Evolutionary conservation across 1,140 invertebrate species (phyloP), one percentile per base, ranked within the genome.

Genomic region (Brachionus sp.): DNA sequence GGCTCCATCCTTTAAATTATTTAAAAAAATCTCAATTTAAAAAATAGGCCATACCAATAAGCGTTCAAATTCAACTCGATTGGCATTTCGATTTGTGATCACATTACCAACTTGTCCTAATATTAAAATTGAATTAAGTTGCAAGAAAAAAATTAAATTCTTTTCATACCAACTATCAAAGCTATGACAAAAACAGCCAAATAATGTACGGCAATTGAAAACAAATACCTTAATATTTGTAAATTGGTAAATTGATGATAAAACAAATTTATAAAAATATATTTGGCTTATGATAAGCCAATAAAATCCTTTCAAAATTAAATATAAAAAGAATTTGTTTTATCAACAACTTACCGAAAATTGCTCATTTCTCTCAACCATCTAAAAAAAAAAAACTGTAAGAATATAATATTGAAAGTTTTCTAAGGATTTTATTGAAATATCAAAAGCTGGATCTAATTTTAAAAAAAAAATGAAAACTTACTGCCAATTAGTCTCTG

Each of bases 71-170:
- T 98, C 96, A 80, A 97, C 90, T 25, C 96, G 91, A 89, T 95
- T 97, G n/a, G 95, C 96, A 88, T 97, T 98, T 84, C 95, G 92
- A 89, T 98, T 98, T 4, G 95, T 97, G 86, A 97, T 97, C 85
- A 97, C 95, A 89, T 97, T 97, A 80, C 96, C 95, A 42, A 98
- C 95, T 92, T 98, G 95, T 75, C 66, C 66, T 70, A 1, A 35
- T 13, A 37, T 5, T 29, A 68, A 68, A 68, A 37, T 33, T 25
- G 39, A 78, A 78, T 29, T 29, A 42, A n/a, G n/a, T 37, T 12
- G 29, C 29, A 64, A n/a, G n/a, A n/a, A 42, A 37, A 39, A 35
- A 68, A 68, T 29, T n/a, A 7, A 12, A 10, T 39, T 1, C 4
- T 16, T 7, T n/a, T 16, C 66, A 19, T 70, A 70, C 46, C 64